Base-by-base conservation (phyloP, 2,113 vertebrate genomes). In the Sterrhoptilus dennistouni region DNA sequence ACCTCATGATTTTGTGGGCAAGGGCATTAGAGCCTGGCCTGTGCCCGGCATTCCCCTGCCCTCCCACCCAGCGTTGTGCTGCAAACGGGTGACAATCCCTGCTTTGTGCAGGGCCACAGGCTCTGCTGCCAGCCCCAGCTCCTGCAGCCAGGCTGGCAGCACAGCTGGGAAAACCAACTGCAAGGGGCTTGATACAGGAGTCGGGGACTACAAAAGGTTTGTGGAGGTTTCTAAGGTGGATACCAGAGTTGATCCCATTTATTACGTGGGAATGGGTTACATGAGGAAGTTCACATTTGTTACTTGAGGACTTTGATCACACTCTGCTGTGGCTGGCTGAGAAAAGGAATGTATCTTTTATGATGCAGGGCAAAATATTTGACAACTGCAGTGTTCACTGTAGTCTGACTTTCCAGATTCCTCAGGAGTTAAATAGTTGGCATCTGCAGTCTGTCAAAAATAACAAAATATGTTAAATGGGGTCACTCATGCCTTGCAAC, bases 91-190 rank as follows among this genome's bases (percentile, higher is more conserved):
- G 1, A 66, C 63, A 64, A 71, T n/a, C 27, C 19, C 9, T 0
- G 4, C 89, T 78, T 63, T 70, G 81, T 65, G 16, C 33, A 17
- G 49, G 25, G 6, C 40, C 18, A 2, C 0, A 1, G 5, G 38
- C 61, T 42, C 42, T 76, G 52, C 19, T 5, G 0, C 45, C 5
- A 0, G 0, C 42, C 49, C 0, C 0, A 29, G 89, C 65, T 64
- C 65, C 88, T 45, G 56, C 23, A 28, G 54, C 0, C 56, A 14
- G 31, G 35, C 80, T 75, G 64, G 81, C 81, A 53, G 60, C 38
- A 3, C 60, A 49, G 52, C 87, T 66, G 72, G 68, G 50, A 91
- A 89, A 87, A 75, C 42, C 3, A 20, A 36, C 27, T 64, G 45
- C 8, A 11, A 4, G 0, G n/a, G 42, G 17, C 47, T 15, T 33